Evolutionary conservation across 2,888 invertebrate species (phyloP), one percentile per base, ranked within the genome.

Genomic region (Onthophagus sagittarius): DNA sequence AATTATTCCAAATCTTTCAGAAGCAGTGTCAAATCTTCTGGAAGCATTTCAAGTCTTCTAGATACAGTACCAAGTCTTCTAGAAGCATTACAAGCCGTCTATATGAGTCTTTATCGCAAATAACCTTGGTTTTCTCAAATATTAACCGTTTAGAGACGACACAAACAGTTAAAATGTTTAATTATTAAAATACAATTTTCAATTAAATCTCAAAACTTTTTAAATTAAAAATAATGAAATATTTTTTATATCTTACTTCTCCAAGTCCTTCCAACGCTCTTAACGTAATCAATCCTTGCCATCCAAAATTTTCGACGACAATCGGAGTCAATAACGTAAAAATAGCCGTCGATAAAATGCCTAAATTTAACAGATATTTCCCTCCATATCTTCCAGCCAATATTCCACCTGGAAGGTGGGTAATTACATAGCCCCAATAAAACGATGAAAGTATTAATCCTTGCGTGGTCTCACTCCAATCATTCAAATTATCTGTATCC

Each of bases 361-460:
- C 67, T 7, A 67, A 23, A 31, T 67, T 67, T 31, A 67, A 31
- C 2, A 23, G 6, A 67, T 67, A 67, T 67, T 67, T 67, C 31
- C 67, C 67, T 6, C 67, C 67, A 23, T 15, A 67, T 67, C 32
- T 67, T 15, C 67, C 67, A 15, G 67, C 67, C 0, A 67, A 67
- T 9, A 67, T 31, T 23, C 67, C 67, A 67, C 67, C 67, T 5
- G 67, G 67, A 7, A 67, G 31, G 81, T 95, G 95, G 0, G 94
- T 94, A 0, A 94, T 74, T 0, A 94, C 91, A 85, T 95, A 95
- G 0, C 95, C 95, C 86, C 93, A 94, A 86, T 94, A 96, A 84
- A 95, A 95, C 0, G 94, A 90, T 69, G 93, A 92, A 2, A 95
- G 87, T 63, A 95, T 93, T 65, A 93, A 85, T 0, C 94, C 94